These are phyloP conservation scores for Lamellibrachia satsuma DNA, from an alignment of 2,888 invertebrate species.

Conservation along the genomic window DNA sequence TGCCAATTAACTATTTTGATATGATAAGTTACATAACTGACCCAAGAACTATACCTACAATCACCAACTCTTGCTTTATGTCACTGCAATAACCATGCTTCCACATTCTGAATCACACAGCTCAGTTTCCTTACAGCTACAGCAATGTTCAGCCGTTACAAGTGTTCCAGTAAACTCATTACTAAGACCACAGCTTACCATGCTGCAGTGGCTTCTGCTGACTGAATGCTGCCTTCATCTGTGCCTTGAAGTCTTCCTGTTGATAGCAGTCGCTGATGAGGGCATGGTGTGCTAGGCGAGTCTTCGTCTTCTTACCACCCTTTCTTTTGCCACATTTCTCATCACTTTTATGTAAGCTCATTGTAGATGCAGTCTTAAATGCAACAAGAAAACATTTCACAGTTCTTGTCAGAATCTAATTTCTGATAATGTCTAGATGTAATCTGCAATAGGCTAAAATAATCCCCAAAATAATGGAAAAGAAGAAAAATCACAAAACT, in stretches of 20 bases:
- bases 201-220: constrained; percentile 29
- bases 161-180: not conserved
- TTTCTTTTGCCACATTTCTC: constrained; percentile 26
- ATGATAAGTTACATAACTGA: not conserved
- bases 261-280: constrained; percentile 31
- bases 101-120: not conserved
- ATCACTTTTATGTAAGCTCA: not conserved
- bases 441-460: no score
- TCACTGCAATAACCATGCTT: not conserved
- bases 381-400: not conserved
- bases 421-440: no score
- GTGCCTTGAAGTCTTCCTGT: constrained; percentile 30
- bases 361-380: not conserved
- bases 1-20: not conserved
- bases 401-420: not conserved
- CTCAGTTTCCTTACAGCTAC: not conserved
- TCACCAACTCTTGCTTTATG: not conserved
- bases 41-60: not conserved
- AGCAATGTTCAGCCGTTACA: not conserved
- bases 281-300: constrained; percentile 26
- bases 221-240: constrained; percentile 33
- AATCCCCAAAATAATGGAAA: no score
- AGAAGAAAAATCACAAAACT: no score
- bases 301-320: constrained; percentile 32
- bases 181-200: constrained; percentile 7